phyloP scores from a whole-genome alignment of 2,888 invertebrate species.

The Argyresthia goedartella region DNA sequence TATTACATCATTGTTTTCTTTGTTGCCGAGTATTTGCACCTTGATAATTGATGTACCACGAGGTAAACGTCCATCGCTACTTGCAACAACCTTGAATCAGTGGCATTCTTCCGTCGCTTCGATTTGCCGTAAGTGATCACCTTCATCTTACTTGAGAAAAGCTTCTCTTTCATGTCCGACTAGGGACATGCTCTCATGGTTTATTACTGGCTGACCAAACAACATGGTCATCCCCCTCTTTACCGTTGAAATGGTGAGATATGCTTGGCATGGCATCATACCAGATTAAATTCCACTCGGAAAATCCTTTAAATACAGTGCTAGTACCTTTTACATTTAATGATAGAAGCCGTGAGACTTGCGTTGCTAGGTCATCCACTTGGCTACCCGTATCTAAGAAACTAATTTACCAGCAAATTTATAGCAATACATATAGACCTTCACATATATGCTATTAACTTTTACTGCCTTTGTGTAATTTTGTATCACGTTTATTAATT shows the following conservation, averaged over 20 bases:
- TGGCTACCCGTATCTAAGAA: conserved; percentile 14
- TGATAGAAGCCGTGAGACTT: background rate
- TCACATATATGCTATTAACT: conserved; percentile 3
- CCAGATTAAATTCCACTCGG: conserved; percentile 8
- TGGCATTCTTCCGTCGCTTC: background rate
- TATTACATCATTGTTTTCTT: too few relatives aligned
- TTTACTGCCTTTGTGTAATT: conserved; percentile 10
- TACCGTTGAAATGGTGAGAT: background rate
- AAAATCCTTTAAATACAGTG: background rate
- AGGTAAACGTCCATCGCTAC: background rate
- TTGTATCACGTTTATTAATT: conserved; percentile 13
- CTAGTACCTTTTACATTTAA: conserved; percentile 5
- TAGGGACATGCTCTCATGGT: background rate
- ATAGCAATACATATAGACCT: conserved; percentile 12
- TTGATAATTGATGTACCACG: background rate
- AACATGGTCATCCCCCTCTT: background rate
- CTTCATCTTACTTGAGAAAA: background rate
- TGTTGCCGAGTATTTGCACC: too few relatives aligned
- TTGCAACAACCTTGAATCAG: background rate
- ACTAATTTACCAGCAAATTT: too few relatives aligned
- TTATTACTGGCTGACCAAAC: conserved; percentile 1
- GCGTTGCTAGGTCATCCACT: conserved; percentile 7
- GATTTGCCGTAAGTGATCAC: too few relatives aligned
- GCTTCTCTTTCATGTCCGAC: background rate
- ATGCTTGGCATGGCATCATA: background rate